Evolutionary conservation across 2,888 invertebrate genomes (phyloP).

Genomic region (Noctuana brunneofusca): DNA sequence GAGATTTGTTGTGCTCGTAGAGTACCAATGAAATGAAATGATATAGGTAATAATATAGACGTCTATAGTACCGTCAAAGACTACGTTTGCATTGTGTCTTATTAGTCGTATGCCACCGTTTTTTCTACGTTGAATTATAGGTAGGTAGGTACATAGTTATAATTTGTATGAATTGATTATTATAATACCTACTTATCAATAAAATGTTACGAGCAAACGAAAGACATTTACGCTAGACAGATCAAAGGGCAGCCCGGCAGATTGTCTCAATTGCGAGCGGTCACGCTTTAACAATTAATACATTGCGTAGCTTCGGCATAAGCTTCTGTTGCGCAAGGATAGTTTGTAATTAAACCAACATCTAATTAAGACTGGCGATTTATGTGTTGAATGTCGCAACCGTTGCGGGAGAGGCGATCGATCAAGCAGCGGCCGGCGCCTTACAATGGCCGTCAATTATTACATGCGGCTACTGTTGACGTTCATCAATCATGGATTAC

Average conservation of each 20-base stretch:
- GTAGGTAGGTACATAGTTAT: no score
- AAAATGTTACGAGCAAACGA: neutral
- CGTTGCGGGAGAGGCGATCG: conserved; percentile 50
- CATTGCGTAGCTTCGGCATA: conserved; percentile 36
- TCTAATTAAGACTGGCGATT: conserved; percentile 59
- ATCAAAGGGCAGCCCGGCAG: conserved; percentile 24
- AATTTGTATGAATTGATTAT: neutral
- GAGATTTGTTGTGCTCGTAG: conserved; percentile 11
- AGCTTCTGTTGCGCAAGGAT: conserved; percentile 58
- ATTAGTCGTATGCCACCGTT: no score
- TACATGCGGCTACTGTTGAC: conserved; percentile 68
- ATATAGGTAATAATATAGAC: no score
- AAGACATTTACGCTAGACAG: conserved; percentile 14
- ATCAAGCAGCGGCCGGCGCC: conserved; percentile 51
- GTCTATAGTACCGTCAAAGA: neutral
- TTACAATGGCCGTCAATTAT: conserved; percentile 72
- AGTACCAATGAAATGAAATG: no score
- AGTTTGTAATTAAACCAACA: conserved; percentile 62
- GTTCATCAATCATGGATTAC: conserved; percentile 75
- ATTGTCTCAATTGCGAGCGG: conserved; percentile 42
- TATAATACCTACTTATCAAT: neutral
- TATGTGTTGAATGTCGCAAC: conserved; percentile 40
- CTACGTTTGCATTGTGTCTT: neutral
- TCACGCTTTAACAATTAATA: conserved; percentile 36
- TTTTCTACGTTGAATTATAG: no score